Conservation (phyloP, 2,888 invertebrate species). For the Clistopyga incitator region DNA sequence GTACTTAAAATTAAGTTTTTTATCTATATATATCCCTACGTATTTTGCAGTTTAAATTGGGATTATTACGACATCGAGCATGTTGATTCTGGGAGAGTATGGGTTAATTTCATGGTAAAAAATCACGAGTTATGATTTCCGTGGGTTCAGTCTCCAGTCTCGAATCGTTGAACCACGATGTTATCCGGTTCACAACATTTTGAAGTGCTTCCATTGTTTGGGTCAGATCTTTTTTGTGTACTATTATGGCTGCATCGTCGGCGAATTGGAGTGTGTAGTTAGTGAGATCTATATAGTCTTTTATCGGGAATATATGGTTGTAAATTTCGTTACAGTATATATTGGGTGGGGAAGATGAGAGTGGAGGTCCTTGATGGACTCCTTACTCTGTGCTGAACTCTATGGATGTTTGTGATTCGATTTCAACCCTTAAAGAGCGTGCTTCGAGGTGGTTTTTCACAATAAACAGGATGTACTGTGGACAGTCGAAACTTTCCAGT, state of each 20-base stretch:
- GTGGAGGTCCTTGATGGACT: not conserved
- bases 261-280: not conserved
- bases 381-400: constrained; percentile 28
- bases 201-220: not conserved
- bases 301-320: not conserved
- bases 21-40: not conserved
- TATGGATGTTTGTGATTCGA: not conserved
- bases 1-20: too few species aligned
- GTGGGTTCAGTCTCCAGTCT: constrained; percentile 2
- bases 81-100: not conserved
- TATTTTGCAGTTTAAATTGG: not conserved
- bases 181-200: not conserved
- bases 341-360: not conserved
- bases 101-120: constrained; percentile 5
- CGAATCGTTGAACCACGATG: not conserved
- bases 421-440: constrained; percentile 8
- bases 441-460: not conserved
- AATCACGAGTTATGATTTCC: not conserved
- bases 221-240: not conserved
- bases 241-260: not conserved
- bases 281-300: not conserved
- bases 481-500: constrained; percentile 51
- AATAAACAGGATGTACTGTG: constrained; percentile 8
- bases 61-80: not conserved
- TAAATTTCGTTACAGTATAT: constrained; percentile 17